Percentiles rank a stretch among this genome's conserved stretches.
Evolutionary conservation across 2,888 invertebrate species (phyloP).

Genomic region (Stegana nigrithorax): DNA sequence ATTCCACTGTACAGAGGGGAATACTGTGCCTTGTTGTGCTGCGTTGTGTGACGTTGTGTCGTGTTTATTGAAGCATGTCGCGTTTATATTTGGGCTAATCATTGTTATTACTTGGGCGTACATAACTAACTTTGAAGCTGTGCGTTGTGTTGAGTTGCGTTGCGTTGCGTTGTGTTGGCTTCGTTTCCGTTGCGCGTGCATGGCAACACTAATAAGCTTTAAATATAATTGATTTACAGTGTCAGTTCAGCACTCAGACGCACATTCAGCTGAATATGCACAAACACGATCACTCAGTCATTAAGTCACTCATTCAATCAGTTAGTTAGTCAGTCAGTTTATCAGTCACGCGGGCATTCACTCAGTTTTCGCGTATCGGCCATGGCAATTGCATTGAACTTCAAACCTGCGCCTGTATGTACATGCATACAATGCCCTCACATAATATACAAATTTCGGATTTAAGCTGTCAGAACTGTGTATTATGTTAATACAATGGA

Average conservation of each 20-base stretch:
- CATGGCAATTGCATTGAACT: background rate
- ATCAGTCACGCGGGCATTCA: background rate
- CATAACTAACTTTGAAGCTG: background rate
- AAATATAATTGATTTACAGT: constrained; percentile 57
- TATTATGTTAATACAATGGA: background rate
- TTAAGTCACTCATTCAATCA: too few species aligned
- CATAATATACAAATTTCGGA: background rate
- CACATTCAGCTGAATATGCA: background rate
- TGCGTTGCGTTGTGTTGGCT: constrained; percentile 7
- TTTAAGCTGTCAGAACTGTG: background rate
- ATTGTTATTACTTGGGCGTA: constrained; percentile 52
- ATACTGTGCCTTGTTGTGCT: background rate
- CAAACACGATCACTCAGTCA: too few species aligned
- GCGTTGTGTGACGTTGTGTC: too few species aligned
- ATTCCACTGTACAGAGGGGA: background rate
- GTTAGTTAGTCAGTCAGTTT: too few species aligned
- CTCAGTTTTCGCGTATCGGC: too few species aligned
- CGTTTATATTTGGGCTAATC: constrained; percentile 37
- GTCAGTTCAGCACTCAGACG: constrained; percentile 19
- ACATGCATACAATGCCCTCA: background rate
- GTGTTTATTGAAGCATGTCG: constrained; percentile 3
- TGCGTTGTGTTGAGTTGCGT: constrained; percentile 15
- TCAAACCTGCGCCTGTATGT: too few species aligned
- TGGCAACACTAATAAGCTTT: constrained; percentile 53
- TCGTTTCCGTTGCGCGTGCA: constrained; percentile 29